phyloP scores from a whole-genome alignment of 2,113 vertebrate species.

The Paedocypris sp. region DNA sequence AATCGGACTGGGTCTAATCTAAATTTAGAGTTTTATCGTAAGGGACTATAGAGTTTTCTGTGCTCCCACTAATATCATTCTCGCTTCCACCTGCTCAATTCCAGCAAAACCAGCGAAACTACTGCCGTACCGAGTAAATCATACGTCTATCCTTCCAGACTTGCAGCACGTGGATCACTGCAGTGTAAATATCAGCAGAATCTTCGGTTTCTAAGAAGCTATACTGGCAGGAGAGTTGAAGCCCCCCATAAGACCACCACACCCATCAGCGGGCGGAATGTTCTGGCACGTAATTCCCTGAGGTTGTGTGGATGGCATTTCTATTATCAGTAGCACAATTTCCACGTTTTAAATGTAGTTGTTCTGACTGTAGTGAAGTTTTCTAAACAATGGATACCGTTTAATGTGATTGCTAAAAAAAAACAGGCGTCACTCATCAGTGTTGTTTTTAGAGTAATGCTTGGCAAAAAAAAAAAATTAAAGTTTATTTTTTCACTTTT shows the following conservation, averaged over 20 bases:
- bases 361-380: no score
- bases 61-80: not conserved
- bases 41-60: not conserved
- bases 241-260: not conserved
- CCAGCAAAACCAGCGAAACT: conserved; percentile 14
- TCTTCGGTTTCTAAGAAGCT: no score
- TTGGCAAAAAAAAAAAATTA: no score
- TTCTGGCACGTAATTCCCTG: not conserved
- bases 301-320: not conserved
- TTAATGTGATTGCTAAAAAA: no score
- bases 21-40: conserved; percentile 1
- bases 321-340: conserved; percentile 7
- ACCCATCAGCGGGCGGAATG: not conserved
- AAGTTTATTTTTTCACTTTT: no score
- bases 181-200: not conserved
- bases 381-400: no score
- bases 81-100: not conserved
- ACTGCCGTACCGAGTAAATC: conserved; percentile 2
- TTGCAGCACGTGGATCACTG: not conserved
- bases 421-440: no score
- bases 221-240: not conserved
- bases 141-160: not conserved
- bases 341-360: no score
- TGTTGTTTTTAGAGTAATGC: no score
- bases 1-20: not conserved